phyloP scores from a whole-genome alignment of 2,113 vertebrate species.

The Corythornis madagascariensis region DNA sequence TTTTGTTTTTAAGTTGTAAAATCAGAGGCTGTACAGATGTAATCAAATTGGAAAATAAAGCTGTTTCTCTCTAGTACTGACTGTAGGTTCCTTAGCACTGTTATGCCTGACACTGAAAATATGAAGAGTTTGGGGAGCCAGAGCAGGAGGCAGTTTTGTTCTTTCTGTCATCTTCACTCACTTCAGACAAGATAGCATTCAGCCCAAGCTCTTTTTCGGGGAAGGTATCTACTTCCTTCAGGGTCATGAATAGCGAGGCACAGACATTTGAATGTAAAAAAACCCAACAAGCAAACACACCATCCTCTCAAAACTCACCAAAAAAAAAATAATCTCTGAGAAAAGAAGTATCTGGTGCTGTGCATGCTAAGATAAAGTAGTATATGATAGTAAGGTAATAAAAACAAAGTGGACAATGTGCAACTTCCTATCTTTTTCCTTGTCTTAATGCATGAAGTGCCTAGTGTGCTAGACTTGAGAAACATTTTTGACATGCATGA shows the following conservation, averaged over 20 bases:
- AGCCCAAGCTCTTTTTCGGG: neutral
- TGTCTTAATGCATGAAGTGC: neutral
- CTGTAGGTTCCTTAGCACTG: neutral
- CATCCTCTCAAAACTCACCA: rapidly evolving
- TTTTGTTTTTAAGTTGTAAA: neutral
- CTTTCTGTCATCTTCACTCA: neutral
- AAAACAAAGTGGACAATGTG: neutral
- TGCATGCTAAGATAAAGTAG: neutral
- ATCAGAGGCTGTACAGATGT: neutral
- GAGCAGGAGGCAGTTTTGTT: neutral
- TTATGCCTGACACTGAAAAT: neutral
- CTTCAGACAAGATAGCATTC: neutral
- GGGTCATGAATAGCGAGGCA: neutral
- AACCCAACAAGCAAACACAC: neutral
- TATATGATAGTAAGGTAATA: neutral
- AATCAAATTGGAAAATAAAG: neutral
- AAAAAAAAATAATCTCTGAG: neutral
- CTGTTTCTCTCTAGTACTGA: neutral
- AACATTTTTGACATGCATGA: neutral
- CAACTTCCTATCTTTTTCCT: neutral
- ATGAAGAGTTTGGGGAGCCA: neutral
- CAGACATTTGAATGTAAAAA: neutral
- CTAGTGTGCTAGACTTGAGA: neutral
- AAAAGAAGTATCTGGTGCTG: neutral
- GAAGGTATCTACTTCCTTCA: neutral